Percentiles rank a stretch among this genome's conserved stretches.
Evolutionary conservation across 92 coral and sea anemone genomes (phyloP).

Genomic region (Zoanthus solanderi): DNA sequence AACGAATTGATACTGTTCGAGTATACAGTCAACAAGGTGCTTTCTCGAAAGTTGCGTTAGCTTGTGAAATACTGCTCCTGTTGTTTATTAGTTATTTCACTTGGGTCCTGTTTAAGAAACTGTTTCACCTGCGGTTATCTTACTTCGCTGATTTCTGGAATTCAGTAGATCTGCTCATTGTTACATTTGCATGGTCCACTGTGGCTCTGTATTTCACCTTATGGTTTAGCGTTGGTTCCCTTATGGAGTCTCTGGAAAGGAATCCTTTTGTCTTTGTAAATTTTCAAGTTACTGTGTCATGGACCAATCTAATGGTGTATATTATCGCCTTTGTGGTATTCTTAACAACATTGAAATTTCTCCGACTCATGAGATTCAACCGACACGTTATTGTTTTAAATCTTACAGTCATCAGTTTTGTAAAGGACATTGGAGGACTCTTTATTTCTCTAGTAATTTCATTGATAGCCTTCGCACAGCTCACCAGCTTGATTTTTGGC

Average conservation of each 20-base stretch:
- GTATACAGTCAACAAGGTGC: conserved; percentile 67
- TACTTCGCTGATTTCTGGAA: conserved; percentile 62
- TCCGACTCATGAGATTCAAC: conserved; percentile 74
- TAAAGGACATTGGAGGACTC: conserved; percentile 59
- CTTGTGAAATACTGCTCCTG: conserved; percentile 50
- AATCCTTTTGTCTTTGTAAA: conserved; percentile 81
- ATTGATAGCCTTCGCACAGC: conserved; percentile 51
- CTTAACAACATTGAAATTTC: conserved; percentile 73
- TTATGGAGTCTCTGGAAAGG: conserved; percentile 48
- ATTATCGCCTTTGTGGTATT: conserved; percentile 77
- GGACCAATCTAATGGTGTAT: conserved; percentile 59
- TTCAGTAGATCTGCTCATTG: conserved; percentile 47
- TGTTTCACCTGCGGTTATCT: conserved; percentile 42
- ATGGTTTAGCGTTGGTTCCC: conserved; percentile 37
- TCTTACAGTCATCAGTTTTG: conserved; percentile 66
- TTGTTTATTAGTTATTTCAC: conserved; percentile 46
- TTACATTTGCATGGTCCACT: conserved; percentile 35
- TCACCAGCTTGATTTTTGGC: conserved; percentile 54
- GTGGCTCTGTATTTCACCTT: conserved; percentile 54
- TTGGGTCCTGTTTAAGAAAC: conserved; percentile 47
- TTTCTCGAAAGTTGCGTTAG: conserved; percentile 49
- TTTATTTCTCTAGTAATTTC: conserved; percentile 45
- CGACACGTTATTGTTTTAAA: conserved; percentile 70
- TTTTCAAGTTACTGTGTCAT: conserved; percentile 68
- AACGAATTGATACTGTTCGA: conserved; percentile 69